Conservation (phyloP, 2,888 invertebrate genomes). For the Ichneumoninae sp. region DNA sequence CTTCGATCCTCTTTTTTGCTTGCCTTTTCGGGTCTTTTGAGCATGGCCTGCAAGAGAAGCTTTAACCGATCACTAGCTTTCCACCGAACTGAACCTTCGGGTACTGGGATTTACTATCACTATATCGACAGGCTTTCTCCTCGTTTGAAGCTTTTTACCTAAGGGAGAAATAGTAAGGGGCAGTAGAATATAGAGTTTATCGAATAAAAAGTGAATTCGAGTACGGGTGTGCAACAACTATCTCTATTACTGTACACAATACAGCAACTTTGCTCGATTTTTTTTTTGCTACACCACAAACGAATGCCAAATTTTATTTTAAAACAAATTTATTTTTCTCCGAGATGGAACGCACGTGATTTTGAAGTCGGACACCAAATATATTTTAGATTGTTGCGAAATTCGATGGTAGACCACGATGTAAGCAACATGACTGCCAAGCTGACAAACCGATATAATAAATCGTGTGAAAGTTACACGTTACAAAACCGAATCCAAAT, state of each 20-base stretch:
- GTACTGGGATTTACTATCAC: background rate
- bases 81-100: conserved; percentile 8
- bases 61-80: conserved; percentile 21
- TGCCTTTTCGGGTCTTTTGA: conserved; percentile 38
- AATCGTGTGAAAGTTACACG: background rate
- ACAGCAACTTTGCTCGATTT: too few species aligned
- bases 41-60: conserved; percentile 18
- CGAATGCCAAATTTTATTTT: background rate
- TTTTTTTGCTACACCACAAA: background rate
- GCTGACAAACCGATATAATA: background rate
- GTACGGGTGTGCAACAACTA: conserved; percentile 11
- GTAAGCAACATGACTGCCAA: too few species aligned
- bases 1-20: background rate
- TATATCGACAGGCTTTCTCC: conserved; percentile 25
- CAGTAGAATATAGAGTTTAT: conserved; percentile 56
- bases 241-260: conserved; percentile 10
- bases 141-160: background rate
- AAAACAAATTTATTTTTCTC: background rate
- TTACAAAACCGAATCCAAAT: background rate
- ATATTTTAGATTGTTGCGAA: too few species aligned
- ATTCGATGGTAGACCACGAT: too few species aligned
- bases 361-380: background rate
- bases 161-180: conserved; percentile 30
- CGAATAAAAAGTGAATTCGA: conserved; percentile 24
- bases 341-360: background rate